Evolutionary conservation across 2,113 vertebrate species (phyloP).

Genomic region (Euleptes europaea): DNA sequence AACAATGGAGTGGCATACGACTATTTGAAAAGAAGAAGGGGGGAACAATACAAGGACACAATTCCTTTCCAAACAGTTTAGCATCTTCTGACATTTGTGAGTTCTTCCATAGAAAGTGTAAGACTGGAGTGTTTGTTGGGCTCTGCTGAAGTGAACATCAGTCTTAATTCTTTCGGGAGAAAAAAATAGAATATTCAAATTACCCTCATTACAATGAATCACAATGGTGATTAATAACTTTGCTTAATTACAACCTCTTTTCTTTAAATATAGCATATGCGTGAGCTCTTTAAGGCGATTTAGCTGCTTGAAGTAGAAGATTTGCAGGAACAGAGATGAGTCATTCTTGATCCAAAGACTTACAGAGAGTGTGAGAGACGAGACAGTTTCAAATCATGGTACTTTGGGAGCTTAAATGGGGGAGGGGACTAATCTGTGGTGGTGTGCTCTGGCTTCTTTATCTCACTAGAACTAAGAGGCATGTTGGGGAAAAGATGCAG

Average conservation of each 20-base stretch:
- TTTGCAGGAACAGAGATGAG: conserved; percentile 26
- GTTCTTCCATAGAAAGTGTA: conserved; percentile 4
- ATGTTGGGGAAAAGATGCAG: not conserved
- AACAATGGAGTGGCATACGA: not conserved
- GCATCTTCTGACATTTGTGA: conserved; percentile 3
- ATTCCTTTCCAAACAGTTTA: not conserved
- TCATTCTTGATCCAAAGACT: conserved; percentile 52
- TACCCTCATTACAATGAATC: conserved; percentile 70
- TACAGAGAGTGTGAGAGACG: conserved; percentile 40
- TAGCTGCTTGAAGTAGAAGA: conserved; percentile 29
- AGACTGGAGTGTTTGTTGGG: conserved; percentile 48
- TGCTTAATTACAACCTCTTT: conserved; percentile 68
- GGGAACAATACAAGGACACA: not conserved
- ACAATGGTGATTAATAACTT: conserved; percentile 66
- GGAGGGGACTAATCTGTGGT: not conserved
- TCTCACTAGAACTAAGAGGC: not conserved
- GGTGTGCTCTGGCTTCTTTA: not conserved
- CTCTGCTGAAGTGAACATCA: conserved; percentile 48
- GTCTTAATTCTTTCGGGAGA: conserved; percentile 48
- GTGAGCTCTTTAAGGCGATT: conserved; percentile 58
- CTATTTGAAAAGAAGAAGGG: fast-evolving
- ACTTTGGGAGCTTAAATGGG: conserved; percentile 18
- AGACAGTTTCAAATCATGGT: conserved; percentile 30
- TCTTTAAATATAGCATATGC: conserved; percentile 63
- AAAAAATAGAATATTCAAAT: conserved; percentile 58